Base-by-base conservation (phyloP, 2,888 invertebrate genomes). In the Mayetiola destructor region DNA sequence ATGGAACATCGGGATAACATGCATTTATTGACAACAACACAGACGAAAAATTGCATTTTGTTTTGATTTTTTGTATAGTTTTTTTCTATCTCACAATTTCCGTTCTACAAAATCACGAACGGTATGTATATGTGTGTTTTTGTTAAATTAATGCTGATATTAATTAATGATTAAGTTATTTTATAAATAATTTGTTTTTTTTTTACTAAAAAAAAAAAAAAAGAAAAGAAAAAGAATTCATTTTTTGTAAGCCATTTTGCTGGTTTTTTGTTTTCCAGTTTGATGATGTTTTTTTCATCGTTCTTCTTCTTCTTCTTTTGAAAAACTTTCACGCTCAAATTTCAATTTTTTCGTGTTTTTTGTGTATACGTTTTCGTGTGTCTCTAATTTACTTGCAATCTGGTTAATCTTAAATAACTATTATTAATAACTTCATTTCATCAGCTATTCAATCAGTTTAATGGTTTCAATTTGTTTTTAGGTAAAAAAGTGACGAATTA, bases 121-220 rank as follows among this genome's bases (percentile, higher is more conserved):
- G n/a, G n/a, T n/a, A n/a, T n/a, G n/a, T n/a, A n/a, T n/a, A n/a
- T n/a, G n/a, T n/a, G n/a, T n/a, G n/a, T n/a, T n/a, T 14, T 48
- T 27, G 48, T 48, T 48, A 48, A 48, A 48, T 48, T 48, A 48
- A 48, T 48, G 48, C 48, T 48, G 23, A 42, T 42, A 42, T 42
- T 42, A 42, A 42, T 42, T 42, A 48, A n/a, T 48, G 27, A 27
- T 48, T 27, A 48, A 27, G 27, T 48, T 48, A 27, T 48, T 48
- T 23, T 48, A 48, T 48, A 48, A 48, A 48, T 48, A 48, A 48
- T 48, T 48, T 42, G 42, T 42, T 20, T 10, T 48, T 48, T 23
- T 48, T 48, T 48, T 18, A 27, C 29, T 48, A 48, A 48, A 23
- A 48, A 48, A 48, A 48, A 16, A 48, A 48, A 48, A 27, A 21